Evolutionary conservation across 2,797 vertebrate species (phyloP).

Genomic region (Bovichtus diacanthus): DNA sequence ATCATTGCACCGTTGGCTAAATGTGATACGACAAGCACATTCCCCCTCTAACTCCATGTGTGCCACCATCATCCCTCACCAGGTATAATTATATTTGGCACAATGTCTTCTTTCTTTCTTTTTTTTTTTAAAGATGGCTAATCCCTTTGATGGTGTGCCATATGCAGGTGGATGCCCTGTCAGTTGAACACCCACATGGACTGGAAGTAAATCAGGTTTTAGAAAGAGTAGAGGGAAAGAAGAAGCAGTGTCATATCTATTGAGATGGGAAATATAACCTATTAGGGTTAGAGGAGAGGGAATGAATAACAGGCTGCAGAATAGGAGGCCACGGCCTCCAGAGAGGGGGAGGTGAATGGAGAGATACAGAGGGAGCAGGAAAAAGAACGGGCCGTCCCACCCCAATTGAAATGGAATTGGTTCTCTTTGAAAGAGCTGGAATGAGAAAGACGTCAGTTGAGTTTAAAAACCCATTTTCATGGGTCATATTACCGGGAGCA

Average conservation of each 20-base stretch:
- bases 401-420: conserved; percentile 49
- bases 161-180: conserved; percentile 43
- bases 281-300: conserved; percentile 36
- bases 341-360: conserved; percentile 34
- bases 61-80: conserved; percentile 53
- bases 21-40: conserved; percentile 74
- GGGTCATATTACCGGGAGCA: conserved; percentile 35
- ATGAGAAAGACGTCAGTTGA: conserved; percentile 53
- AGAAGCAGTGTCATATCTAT: conserved; percentile 12
- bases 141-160: conserved; percentile 63
- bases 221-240: neutral
- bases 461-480: conserved; percentile 43
- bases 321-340: conserved; percentile 30
- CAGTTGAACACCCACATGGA: conserved; percentile 25
- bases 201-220: conserved; percentile 37
- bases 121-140: conserved; percentile 15
- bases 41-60: conserved; percentile 57
- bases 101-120: conserved; percentile 2
- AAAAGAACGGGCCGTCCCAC: conserved; percentile 20
- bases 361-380: conserved; percentile 9
- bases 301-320: conserved; percentile 37
- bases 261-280: conserved; percentile 37
- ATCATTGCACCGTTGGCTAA: conserved; percentile 59
- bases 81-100: conserved; percentile 69
- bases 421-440: conserved; percentile 43